Conservation (phyloP, 2,797 vertebrate species). For the Ptychobarbus kaznakovi region DNA sequence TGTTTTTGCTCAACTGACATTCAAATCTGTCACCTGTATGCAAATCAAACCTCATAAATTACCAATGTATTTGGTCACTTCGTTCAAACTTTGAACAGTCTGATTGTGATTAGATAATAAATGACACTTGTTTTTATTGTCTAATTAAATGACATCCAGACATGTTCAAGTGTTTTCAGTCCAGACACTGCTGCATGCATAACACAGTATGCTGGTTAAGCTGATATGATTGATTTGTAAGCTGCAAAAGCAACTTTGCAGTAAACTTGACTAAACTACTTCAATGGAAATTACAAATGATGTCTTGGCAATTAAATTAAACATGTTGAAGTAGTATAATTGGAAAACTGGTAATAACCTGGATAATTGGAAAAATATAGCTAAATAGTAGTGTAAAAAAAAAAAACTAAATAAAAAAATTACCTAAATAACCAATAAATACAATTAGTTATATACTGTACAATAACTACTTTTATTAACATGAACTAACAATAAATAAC, state of each 20-base stretch:
- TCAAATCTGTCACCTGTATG: slow-evolving; percentile 79
- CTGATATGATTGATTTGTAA: neutral
- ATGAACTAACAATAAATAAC: neutral
- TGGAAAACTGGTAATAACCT: too few relatives aligned
- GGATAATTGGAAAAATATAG: too few relatives aligned
- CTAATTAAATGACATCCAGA: slow-evolving; percentile 47
- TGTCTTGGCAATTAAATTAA: neutral
- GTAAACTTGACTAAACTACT: neutral
- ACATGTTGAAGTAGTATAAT: neutral
- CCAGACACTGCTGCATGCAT: neutral
- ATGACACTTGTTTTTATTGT: neutral
- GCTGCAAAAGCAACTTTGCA: neutral
- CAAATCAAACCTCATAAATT: slow-evolving; percentile 63
- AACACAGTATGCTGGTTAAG: neutral
- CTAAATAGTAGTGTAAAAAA: too few relatives aligned
- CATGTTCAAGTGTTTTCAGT: neutral
- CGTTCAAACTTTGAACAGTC: neutral
- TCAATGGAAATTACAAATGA: too few relatives aligned
- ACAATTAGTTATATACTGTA: too few relatives aligned
- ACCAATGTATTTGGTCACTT: neutral
- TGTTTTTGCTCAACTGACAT: slow-evolving; percentile 64
- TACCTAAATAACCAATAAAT: neutral
- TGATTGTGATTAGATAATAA: neutral
- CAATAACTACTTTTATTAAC: neutral
- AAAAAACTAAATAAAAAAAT: too few relatives aligned